Evolutionary conservation across 2,113 vertebrate genomes (phyloP), one percentile per base, ranked within the genome.

Genomic region (pig (Sus scrofa)): DNA sequence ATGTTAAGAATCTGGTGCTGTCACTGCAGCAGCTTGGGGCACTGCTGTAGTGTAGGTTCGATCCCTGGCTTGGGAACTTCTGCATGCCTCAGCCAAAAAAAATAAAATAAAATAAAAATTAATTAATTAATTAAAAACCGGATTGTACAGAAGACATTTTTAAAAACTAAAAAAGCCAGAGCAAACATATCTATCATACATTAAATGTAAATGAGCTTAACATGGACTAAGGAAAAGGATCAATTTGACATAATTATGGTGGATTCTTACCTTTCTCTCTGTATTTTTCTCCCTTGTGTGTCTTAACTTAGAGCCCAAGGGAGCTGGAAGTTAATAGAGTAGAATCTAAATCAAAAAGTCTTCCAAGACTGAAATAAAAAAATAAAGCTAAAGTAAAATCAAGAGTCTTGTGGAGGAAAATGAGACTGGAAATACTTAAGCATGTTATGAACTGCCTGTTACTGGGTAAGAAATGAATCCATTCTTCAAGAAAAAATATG

Each of bases 291-390:
- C 19, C 26, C 50, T 65, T n/a, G 2, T 52, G 63, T 87, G 50
- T 74, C 37, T 71, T 95, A 62, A 58, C 37, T 39, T n/a, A 67
- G 50, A 86, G 5, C 44, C 56, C 56, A 90, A 77, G 52, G 70
- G 19, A 74, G 19, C 24, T 78, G 62, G 9, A 22, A 74, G 39
- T 54, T 26, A 62, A 83, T 2, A 39, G 32, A 82, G 6, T 74
- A 9, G 2, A 16, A 62, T 90, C 65, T 8, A 73, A 87, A 87
- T 37, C 68, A 75, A 90, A 83, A 77, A 81, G 32, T 87, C 65
- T 96, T 86, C 34, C n/a, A 50, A 96, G 24, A 87, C 63, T 93
- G 82, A 84, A 94, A 94, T 32, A 84, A 3, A 81, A 75, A 94
- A 94, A 73, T 24, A 24, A 54, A 52, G 83, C n/a, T 37, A 50